Conservation (phyloP, 2,888 invertebrate species). For the Cristatella mucedo region DNA sequence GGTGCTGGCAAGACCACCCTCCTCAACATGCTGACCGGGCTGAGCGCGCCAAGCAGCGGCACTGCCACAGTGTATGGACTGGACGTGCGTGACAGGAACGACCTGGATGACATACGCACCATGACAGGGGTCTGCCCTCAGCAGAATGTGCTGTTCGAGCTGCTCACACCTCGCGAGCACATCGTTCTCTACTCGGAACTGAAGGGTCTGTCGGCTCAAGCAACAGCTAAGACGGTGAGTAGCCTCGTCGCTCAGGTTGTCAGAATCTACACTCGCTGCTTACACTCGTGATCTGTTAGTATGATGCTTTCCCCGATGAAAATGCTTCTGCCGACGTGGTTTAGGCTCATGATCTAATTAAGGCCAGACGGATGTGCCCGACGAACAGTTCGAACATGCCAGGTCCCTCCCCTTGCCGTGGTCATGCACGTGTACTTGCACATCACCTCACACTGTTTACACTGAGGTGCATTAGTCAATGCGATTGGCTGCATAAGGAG, state of each 20-base stretch:
- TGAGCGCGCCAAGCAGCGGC: conserved; percentile 32
- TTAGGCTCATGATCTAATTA: no score
- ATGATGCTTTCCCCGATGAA: neutral
- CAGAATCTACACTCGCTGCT: no score
- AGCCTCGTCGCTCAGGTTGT: no score
- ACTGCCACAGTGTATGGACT: conserved; percentile 28
- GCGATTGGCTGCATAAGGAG: no score
- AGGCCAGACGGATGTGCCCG: no score
- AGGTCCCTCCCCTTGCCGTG: no score
- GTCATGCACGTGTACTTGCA: no score
- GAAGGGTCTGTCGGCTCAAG: conserved; percentile 42
- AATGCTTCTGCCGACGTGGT: no score
- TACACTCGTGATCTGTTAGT: no score
- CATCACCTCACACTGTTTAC: no score
- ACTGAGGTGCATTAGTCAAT: no score
- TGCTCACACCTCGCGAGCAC: conserved; percentile 62
- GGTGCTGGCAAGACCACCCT: conserved; percentile 74
- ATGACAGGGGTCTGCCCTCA: conserved; percentile 77
- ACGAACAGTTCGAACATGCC: no score
- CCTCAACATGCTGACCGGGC: conserved; percentile 65
- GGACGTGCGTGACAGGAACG: conserved; percentile 53
- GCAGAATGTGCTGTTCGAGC: conserved; percentile 65
- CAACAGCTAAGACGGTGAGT: conserved; percentile 18
- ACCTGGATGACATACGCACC: conserved; percentile 58
- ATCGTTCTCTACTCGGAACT: conserved; percentile 65